phyloP scores from a whole-genome alignment of 1,140 invertebrate genomes.

The Macrocentrus cingulum region DNA sequence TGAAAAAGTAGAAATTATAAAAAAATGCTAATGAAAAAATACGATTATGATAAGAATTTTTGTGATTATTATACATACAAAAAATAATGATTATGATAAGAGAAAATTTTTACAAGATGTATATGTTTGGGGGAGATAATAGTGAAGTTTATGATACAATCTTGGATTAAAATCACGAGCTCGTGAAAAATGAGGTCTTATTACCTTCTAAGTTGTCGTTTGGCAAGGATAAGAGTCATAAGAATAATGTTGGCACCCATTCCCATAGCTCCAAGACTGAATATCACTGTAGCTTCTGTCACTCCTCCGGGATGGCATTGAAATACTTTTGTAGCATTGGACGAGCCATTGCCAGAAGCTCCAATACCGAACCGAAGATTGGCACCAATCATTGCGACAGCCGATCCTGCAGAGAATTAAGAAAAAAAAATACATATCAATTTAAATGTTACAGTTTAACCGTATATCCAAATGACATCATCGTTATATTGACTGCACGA shows the following conservation, averaged over 20 bases:
- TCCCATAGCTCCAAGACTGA: constrained; percentile 75
- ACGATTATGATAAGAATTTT: too few species aligned
- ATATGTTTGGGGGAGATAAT: too few species aligned
- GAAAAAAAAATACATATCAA: constrained; percentile 3
- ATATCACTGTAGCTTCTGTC: constrained; percentile 77
- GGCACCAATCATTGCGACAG: constrained; percentile 75
- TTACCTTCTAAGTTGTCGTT: constrained; percentile 74
- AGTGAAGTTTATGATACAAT: too few species aligned
- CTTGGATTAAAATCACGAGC: too few species aligned
- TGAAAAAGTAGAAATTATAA: too few species aligned
- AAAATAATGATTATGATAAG: too few species aligned
- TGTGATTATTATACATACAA: too few species aligned
- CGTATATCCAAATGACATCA: too few species aligned
- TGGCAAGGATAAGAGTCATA: constrained; percentile 77
- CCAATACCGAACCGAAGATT: constrained; percentile 72
- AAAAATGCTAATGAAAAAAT: too few species aligned
- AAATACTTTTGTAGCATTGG: constrained; percentile 71
- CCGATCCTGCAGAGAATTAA: constrained; percentile 60
- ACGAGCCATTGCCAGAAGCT: constrained; percentile 65
- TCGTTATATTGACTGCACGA: neutral
- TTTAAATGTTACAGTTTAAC: too few species aligned
- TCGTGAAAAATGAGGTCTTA: neutral
- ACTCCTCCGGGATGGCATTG: constrained; percentile 79
- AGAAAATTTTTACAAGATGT: too few species aligned
- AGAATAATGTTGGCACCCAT: constrained; percentile 80